Conservation (phyloP, 92 coral and sea anemone species). For the Nematostella vectensis region DNA sequence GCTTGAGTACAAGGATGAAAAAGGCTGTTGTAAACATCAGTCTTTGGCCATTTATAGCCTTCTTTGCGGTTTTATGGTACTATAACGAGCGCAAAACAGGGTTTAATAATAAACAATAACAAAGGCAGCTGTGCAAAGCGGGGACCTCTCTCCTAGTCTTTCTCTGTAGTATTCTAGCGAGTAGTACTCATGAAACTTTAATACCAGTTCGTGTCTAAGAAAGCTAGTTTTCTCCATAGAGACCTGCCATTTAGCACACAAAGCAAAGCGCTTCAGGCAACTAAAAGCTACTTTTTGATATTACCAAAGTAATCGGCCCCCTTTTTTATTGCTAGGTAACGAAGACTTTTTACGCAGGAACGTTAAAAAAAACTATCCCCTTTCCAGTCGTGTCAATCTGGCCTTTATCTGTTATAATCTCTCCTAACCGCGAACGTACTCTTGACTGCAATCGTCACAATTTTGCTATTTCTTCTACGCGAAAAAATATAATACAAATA, state of each 20-base stretch:
- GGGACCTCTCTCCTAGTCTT: not conserved
- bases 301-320: too few species aligned
- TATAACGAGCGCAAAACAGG: constrained; percentile 1
- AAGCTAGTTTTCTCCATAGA: too few species aligned
- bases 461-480: not conserved
- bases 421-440: constrained; percentile 11
- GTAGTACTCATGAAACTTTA: constrained; percentile 15
- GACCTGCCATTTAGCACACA: too few species aligned
- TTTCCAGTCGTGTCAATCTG: constrained; percentile 17
- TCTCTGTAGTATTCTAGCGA: not conserved
- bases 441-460: not conserved
- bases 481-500: too few species aligned
- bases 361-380: constrained; percentile 26
- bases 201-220: not conserved
- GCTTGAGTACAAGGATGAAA: too few species aligned
- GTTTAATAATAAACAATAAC: constrained; percentile 3
- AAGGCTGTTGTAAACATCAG: too few species aligned
- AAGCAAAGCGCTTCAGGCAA: too few species aligned
- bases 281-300: too few species aligned
- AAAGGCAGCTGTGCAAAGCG: not conserved
- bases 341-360: constrained; percentile 14
- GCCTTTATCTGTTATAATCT: constrained; percentile 30
- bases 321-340: constrained; percentile 15
- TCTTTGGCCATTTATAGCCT: constrained; percentile 4
- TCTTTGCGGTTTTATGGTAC: constrained; percentile 4